These are phyloP conservation scores for Leptinotarsa rubiginosa DNA, from an alignment of 2,888 invertebrate species.

Conservation along the genomic window DNA sequence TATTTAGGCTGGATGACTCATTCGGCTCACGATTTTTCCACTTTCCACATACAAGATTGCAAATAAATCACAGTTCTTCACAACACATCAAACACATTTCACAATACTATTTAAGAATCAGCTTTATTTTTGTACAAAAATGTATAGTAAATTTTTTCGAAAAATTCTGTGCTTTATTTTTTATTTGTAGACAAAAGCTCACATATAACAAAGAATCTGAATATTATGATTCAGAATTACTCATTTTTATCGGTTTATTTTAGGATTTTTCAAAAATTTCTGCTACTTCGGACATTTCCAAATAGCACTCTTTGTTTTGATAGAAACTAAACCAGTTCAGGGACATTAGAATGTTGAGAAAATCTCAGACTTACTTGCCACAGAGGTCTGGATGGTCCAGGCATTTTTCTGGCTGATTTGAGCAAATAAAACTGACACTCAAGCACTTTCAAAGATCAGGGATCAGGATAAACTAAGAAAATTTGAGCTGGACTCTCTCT, in stretches of 20 bases:
- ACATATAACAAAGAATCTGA: not conserved
- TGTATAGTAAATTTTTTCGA: not conserved
- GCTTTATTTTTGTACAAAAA: not conserved
- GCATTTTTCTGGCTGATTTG: conserved; percentile 68
- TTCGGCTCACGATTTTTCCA: conserved; percentile 3
- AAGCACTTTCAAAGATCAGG: conserved; percentile 54
- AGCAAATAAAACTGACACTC: conserved; percentile 47
- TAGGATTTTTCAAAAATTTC: not conserved
- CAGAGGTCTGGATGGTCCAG: conserved; percentile 77
- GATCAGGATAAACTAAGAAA: conserved; percentile 55
- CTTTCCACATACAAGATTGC: not conserved
- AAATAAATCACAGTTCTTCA: conserved; percentile 1
- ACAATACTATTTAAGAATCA: not conserved
- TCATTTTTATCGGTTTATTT: not conserved
- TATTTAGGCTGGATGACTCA: conserved; percentile 45
- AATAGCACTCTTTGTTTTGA: no score
- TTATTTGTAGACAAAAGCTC: not conserved
- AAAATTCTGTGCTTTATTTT: not conserved
- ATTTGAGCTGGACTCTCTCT: conserved; percentile 57
- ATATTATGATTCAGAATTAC: no score
- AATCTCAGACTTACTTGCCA: conserved; percentile 72
- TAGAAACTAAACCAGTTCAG: no score
- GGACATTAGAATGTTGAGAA: not conserved
- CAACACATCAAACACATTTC: conserved; percentile 7
- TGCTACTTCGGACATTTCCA: not conserved